Conservation (phyloP, 2,797 vertebrate genomes). For the Semaprochilodus insignis region DNA sequence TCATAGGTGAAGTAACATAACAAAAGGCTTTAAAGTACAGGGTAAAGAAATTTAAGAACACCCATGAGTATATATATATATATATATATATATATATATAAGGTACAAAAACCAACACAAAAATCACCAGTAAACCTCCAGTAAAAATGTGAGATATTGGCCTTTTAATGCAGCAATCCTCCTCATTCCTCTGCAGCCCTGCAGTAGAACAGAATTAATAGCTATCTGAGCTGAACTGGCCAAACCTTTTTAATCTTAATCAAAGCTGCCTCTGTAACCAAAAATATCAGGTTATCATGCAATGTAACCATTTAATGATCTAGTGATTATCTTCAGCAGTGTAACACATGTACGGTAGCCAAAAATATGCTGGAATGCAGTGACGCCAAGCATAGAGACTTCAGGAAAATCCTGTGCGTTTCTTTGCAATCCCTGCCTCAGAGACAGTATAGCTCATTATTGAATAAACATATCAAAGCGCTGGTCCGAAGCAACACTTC, state of each 20-base stretch:
- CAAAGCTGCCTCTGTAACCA: not conserved
- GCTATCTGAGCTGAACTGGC: not conserved
- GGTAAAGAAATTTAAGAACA: too few relatives aligned
- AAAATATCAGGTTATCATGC: not conserved
- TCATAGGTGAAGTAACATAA: not conserved
- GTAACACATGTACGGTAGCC: not conserved
- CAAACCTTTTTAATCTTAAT: not conserved
- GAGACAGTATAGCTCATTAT: not conserved
- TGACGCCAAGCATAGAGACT: slow-evolving; percentile 5
- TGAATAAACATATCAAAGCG: slow-evolving; percentile 30
- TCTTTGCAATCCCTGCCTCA: not conserved
- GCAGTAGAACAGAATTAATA: not conserved
- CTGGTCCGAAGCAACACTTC: slow-evolving; percentile 9
- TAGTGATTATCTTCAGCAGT: not conserved
- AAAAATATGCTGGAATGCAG: not conserved
- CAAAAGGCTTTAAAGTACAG: not conserved
- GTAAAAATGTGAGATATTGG: too few relatives aligned
- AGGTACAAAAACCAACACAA: not conserved
- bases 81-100: too few relatives aligned
- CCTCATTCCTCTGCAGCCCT: not conserved
- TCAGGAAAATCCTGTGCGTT: not conserved
- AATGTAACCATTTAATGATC: not conserved
- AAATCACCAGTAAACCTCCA: not conserved
- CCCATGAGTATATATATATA: too few relatives aligned
- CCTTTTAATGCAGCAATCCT: not conserved